A percentile compares a stretch with the other conserved stretches of the same genome.
Conservation (phyloP, 2,797 vertebrate genomes). For the Siniperca obscura region DNA sequence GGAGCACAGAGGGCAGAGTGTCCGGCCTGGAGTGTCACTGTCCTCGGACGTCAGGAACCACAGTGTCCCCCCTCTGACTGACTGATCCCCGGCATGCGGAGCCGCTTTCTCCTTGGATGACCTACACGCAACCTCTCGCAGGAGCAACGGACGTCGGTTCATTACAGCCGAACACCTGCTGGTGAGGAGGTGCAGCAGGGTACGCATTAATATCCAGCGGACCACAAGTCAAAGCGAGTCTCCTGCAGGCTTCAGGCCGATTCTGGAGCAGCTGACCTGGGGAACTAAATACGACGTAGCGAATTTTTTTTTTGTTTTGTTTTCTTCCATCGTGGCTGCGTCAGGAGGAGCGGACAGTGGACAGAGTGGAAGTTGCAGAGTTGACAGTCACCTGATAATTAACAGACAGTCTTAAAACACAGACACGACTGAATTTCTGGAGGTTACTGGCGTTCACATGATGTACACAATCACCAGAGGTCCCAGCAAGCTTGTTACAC, state of each 20-base stretch:
- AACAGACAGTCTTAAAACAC: not conserved
- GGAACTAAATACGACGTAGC: slow-evolving; percentile 20
- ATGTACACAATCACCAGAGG: slow-evolving; percentile 97
- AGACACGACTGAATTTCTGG: slow-evolving; percentile 17
- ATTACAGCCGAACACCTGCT: slow-evolving; percentile 48
- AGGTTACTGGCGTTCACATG: slow-evolving; percentile 76
- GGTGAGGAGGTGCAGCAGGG: slow-evolving; percentile 23
- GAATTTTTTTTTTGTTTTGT: not conserved
- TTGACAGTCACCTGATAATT: not conserved
- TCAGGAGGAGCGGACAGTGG: slow-evolving; percentile 45
- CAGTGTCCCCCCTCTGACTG: not conserved
- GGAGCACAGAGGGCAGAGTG: not conserved
- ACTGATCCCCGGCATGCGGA: slow-evolving; percentile 50
- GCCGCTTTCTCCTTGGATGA: slow-evolving; percentile 82
- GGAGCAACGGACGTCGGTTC: slow-evolving; percentile 35
- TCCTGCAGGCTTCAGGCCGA: slow-evolving; percentile 54
- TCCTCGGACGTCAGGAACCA: slow-evolving; percentile 25
- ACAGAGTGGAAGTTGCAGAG: slow-evolving; percentile 20
- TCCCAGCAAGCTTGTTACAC: slow-evolving; percentile 96
- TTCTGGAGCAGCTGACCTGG: slow-evolving; percentile 59
- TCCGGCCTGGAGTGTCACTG: slow-evolving; percentile 31
- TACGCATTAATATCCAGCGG: not conserved
- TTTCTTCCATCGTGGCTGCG: slow-evolving; percentile 44
- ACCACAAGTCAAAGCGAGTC: slow-evolving; percentile 20
- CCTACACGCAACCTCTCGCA: slow-evolving; percentile 70